These are phyloP conservation scores for Phalanger gymnotis DNA, from an alignment of 2,797 vertebrate genomes.

Conservation along the genomic window DNA sequence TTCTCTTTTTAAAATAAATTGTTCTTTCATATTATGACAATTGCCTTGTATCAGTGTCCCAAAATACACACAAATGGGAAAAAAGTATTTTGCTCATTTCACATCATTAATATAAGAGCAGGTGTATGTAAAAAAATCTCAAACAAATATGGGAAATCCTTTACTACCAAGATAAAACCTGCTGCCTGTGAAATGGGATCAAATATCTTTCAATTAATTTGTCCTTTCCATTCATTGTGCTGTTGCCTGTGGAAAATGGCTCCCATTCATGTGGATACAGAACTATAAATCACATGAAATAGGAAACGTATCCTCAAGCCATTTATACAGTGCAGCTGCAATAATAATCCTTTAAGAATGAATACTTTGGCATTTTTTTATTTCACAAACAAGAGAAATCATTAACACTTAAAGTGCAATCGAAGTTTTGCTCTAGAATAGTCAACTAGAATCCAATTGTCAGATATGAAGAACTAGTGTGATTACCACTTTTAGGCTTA, in stretches of 20 bases:
- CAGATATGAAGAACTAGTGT: conserved; percentile 50
- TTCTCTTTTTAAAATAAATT: not conserved
- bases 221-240: conserved; percentile 63
- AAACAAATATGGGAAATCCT: conserved; percentile 42
- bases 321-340: conserved; percentile 69
- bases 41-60: not conserved
- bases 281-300: conserved; percentile 78
- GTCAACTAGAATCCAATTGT: conserved; percentile 69
- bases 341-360: conserved; percentile 71
- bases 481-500: conserved; percentile 7
- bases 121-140: conserved; percentile 6
- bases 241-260: conserved; percentile 69
- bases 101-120: conserved; percentile 24
- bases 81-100: not conserved
- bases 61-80: not conserved
- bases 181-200: not conserved
- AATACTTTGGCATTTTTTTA: conserved; percentile 56
- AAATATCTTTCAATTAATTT: conserved; percentile 44
- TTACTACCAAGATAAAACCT: conserved; percentile 46
- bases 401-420: conserved; percentile 60
- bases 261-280: conserved; percentile 58
- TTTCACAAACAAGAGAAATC: conserved; percentile 64
- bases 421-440: conserved; percentile 50
- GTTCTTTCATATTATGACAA: not conserved
- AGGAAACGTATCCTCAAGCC: conserved; percentile 73